Conservation (phyloP, 1,140 invertebrate genomes). For the Bradysia coprophila region DNA sequence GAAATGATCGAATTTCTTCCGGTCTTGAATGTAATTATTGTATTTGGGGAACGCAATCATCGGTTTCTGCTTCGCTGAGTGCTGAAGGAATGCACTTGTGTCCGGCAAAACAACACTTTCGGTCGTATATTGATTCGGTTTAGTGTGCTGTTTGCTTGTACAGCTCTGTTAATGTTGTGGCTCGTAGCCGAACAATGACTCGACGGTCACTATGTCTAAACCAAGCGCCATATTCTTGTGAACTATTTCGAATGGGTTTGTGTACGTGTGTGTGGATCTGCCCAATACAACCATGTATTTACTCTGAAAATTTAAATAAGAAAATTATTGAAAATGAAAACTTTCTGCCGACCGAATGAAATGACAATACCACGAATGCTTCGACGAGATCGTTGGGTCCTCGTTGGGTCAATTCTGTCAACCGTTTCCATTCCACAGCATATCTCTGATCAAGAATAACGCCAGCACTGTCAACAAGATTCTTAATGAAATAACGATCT, state of each 20-base stretch:
- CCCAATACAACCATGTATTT: slow-evolving; percentile 66
- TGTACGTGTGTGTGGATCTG: slow-evolving; percentile 76
- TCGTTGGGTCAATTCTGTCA: slow-evolving; percentile 46
- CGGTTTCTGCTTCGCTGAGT: slow-evolving; percentile 36
- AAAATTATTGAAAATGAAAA: too few species aligned
- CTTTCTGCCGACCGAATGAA: too few species aligned
- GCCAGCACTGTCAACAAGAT: slow-evolving; percentile 61
- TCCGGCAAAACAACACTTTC: slow-evolving; percentile 58
- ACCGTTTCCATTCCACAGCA: slow-evolving; percentile 50
- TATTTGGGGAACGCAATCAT: slow-evolving; percentile 84
- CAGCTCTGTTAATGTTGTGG: slow-evolving; percentile 31
- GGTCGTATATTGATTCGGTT: slow-evolving; percentile 37
- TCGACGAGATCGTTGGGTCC: slow-evolving; percentile 53
- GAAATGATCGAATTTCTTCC: slow-evolving; percentile 64
- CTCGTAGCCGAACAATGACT: slow-evolving; percentile 73
- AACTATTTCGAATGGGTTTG: slow-evolving; percentile 83
- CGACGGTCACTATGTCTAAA: slow-evolving; percentile 70
- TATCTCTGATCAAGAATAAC: slow-evolving; percentile 54
- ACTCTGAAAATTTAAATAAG: too few species aligned
- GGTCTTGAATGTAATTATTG: slow-evolving; percentile 81
- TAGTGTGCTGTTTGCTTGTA: slow-evolving; percentile 20
- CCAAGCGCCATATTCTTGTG: slow-evolving; percentile 69
- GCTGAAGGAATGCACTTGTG: slow-evolving; percentile 52
- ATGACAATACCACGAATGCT: too few species aligned
- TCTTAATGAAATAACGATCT: slow-evolving; percentile 82